Percentiles rank a stretch among this genome's conserved stretches.
These are phyloP conservation scores for Scytalopus superciliaris DNA, from an alignment of 2,113 vertebrate genomes.

Conservation along the genomic window DNA sequence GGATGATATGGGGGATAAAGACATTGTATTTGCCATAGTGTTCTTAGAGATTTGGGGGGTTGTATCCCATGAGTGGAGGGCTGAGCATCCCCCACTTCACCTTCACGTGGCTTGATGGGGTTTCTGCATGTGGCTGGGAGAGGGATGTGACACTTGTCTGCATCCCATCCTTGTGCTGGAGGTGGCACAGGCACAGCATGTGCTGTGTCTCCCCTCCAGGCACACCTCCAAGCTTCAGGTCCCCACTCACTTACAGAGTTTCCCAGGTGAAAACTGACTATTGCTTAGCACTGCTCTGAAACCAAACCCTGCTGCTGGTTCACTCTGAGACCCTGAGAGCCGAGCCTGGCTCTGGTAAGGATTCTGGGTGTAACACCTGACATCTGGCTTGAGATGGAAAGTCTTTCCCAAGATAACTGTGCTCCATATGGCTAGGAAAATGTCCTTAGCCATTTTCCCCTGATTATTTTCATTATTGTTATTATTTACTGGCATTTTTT, in stretches of 20 bases:
- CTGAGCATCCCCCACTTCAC: neutral
- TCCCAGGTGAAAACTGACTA: neutral
- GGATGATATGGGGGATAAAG: fast-evolving
- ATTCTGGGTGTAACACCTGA: neutral
- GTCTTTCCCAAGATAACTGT: neutral
- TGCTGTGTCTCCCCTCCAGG: neutral
- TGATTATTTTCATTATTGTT: neutral
- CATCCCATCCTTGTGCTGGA: fast-evolving
- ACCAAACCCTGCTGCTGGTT: neutral
- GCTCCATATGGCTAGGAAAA: neutral
- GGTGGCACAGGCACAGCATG: neutral
- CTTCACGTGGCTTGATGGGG: fast-evolving
- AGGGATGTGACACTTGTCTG: neutral
- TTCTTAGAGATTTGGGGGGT: neutral
- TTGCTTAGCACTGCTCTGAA: fast-evolving
- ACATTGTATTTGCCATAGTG: fast-evolving
- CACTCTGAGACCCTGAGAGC: neutral
- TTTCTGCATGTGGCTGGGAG: neutral
- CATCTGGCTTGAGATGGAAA: conserved; percentile 5
- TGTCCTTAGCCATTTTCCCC: neutral
- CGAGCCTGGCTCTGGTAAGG: neutral
- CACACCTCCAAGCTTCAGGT: neutral
- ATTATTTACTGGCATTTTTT: neutral
- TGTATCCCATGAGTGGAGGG: fast-evolving
- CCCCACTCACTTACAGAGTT: fast-evolving